Base-by-base conservation (phyloP, 2,888 invertebrate genomes). In the Andrena fulva region DNA sequence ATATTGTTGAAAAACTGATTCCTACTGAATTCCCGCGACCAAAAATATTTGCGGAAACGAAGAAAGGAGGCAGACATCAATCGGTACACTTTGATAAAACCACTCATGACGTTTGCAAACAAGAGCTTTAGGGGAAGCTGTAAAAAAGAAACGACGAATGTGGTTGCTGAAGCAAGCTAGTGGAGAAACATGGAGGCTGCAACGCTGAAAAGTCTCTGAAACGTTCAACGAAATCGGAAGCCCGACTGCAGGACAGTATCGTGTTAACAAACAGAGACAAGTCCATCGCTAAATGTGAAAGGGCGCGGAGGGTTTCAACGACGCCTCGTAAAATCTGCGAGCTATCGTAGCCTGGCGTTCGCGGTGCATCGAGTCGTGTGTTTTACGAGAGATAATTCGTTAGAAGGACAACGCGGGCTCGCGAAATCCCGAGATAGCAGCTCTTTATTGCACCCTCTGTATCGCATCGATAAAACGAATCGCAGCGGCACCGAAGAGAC, bases 331-430 rank as follows among this genome's bases (percentile, higher is more conserved):
- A 81, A 81, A 12, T 42, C 33, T 10, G 35, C 62, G 24, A 77
- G 54, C 60, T 67, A 71, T 54, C 52, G 48, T 16, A 24, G 50
- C 62, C 16, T 5, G 66, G 52, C 29, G 56, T 64, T 70, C 29
- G 70, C 67, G 71, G 67, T 48, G 66, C 73, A 74, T 70, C 80
- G 77, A 52, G 52, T 64, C 67, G 52, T 60, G 50, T 62, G 62
- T 80, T 82, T 82, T 82, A 82, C 64, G 82, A 80, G 66, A 54
- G 67, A 68, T 82, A 72, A 82, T 82, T 82, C 72, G 80, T 80
- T 72, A 24, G 68, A 24, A 31, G 75, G 68, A 69, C 72, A 67
- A 33, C 50, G 60, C 48, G 42, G 64, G 68, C 29, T 68, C 29
- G 50, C 56, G 64, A 27, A 50, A 54, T 48, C 48, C 16, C 29